Conservation (phyloP, 37 sponge, comb jelly and placozoan species). For the Geodia barretti region DNA sequence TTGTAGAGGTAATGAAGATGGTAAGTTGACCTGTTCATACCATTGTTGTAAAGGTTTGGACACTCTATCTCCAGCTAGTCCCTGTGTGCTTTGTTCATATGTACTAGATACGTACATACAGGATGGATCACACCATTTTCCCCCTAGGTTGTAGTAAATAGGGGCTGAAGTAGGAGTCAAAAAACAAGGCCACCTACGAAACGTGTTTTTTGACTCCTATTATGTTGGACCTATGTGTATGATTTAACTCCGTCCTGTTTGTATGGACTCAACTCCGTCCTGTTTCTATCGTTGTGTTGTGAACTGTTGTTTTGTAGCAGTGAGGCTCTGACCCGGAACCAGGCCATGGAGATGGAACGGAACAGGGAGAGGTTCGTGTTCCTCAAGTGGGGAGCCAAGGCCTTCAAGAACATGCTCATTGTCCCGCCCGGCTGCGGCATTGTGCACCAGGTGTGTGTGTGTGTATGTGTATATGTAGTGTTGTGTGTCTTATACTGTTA, state of each 20-base stretch:
- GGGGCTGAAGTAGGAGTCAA: too few relatives aligned
- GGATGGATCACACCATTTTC: too few relatives aligned
- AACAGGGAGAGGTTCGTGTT: constrained; percentile 93
- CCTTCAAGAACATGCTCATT: constrained; percentile 87
- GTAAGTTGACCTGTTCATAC: too few relatives aligned
- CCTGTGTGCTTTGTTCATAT: too few relatives aligned
- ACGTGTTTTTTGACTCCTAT: neutral
- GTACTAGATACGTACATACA: too few relatives aligned
- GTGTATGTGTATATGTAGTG: neutral
- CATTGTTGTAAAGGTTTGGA: too few relatives aligned
- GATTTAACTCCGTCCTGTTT: neutral
- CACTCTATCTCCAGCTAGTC: too few relatives aligned
- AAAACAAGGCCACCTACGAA: too few relatives aligned
- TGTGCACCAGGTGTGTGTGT: constrained; percentile 82
- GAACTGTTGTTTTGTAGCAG: constrained; percentile 18
- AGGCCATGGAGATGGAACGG: constrained; percentile 85
- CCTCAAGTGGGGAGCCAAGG: constrained; percentile 92
- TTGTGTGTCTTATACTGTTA: neutral
- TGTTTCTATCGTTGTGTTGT: neutral
- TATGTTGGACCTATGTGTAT: neutral
- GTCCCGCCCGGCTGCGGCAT: constrained; percentile 95
- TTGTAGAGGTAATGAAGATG: too few relatives aligned
- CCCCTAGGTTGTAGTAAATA: too few relatives aligned
- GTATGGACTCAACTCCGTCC: too few relatives aligned
- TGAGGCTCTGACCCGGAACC: constrained; percentile 87